A percentile compares a stretch with the other conserved stretches of the same genome.
These are phyloP conservation scores for Gymnocephalus cernua DNA, from an alignment of 2,113 vertebrate species.

Conservation along the genomic window DNA sequence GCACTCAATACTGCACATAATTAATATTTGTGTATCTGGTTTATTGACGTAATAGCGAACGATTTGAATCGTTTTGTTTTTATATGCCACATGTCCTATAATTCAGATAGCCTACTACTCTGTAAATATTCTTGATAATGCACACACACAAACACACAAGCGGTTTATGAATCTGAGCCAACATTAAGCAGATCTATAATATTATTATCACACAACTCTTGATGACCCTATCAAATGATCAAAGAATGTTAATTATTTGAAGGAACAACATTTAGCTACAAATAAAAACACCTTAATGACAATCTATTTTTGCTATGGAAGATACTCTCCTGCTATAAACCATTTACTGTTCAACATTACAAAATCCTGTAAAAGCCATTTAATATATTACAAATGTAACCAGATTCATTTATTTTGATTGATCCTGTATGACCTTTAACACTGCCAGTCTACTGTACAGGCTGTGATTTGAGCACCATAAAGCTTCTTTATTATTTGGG, in stretches of 20 bases:
- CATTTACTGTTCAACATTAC: neutral
- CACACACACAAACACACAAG: neutral
- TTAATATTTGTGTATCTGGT: neutral
- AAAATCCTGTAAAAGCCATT: slow-evolving; percentile 4
- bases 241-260: neutral
- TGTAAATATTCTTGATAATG: neutral
- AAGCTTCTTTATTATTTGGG: neutral
- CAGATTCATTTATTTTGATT: neutral
- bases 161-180: neutral
- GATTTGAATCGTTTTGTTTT: neutral
- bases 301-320: neutral
- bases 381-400: neutral
- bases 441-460: neutral
- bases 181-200: neutral
- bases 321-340: neutral
- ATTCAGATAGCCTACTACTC: neutral
- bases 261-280: neutral
- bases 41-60: neutral
- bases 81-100: neutral
- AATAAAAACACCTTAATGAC: neutral
- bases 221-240: neutral
- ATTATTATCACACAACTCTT: neutral
- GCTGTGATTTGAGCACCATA: neutral
- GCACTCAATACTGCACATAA: neutral
- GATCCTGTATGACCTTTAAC: neutral